Evolutionary conservation across 2,888 invertebrate species (phyloP), one percentile per base, ranked within the genome.

Genomic region (Acanthosepion esculentum): DNA sequence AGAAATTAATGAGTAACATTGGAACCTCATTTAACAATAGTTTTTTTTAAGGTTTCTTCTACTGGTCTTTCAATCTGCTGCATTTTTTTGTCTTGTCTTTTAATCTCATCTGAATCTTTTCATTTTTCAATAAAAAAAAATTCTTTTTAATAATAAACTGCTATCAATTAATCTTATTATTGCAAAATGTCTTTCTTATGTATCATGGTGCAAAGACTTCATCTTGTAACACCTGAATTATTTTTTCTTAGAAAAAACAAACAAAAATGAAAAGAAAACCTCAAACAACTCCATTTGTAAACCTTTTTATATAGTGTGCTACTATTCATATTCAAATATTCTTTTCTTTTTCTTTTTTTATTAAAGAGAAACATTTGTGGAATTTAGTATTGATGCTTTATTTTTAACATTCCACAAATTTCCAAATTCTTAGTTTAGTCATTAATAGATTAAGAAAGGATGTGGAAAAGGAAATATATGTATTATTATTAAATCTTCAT

Each of bases 131-230:
- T 78, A n/a, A 78, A 78, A 78, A n/a, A 12, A 78, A 78, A n/a
- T 78, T n/a, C 78, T 12, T 78, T 78, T 78, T n/a, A 78, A 78
- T 78, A 4, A 78, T 78, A 78, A 78, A 78, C 15, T 78, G 12
- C 78, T 78, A 78, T 78, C n/a, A 78, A 78, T 78, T n/a, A 41
- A 41, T 41, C 41, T 41, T 78, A 78, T 33, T 78, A 78, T 78
- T 78, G n/a, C 10, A 78, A 78, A 33, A 78, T 15, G 78, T 78
- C 78, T 78, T 78, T 78, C 78, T 78, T n/a, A n/a, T 78, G 33
- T 78, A 78, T n/a, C n/a, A 78, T 78, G n/a, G 78, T 78, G 78
- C 78, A 78, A 78, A 78, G 78, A 78, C 78, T 78, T 78, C 78
- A 78, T n/a, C 29, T 78, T 78, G n/a, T 78, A 78, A 78, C 78